These are phyloP conservation scores for Tetragonula clypearis DNA, from an alignment of 1,140 invertebrate species.

Conservation along the genomic window DNA sequence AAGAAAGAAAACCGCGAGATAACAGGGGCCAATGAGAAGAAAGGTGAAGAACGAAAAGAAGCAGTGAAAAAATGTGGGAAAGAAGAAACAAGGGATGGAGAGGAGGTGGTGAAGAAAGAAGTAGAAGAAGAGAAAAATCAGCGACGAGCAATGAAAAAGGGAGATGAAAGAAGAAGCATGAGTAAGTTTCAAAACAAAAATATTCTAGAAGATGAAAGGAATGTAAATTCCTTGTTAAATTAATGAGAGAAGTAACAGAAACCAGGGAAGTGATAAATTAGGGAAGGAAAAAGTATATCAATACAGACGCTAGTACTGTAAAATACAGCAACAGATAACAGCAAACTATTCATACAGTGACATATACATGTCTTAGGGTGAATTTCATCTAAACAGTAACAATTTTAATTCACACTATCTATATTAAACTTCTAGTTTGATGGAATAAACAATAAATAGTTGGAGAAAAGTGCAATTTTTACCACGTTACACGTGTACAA, in stretches of 20 bases:
- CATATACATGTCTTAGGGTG: constrained; percentile 36
- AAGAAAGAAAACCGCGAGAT: neutral
- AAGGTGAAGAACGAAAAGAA: neutral
- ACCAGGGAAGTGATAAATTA: constrained; percentile 61
- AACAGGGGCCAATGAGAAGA: neutral
- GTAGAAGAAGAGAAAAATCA: neutral
- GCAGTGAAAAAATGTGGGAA: neutral
- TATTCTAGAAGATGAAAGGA: neutral
- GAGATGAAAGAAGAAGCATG: neutral
- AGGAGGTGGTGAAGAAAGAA: neutral
- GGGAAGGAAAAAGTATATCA: constrained; percentile 51
- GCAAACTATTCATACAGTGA: constrained; percentile 30
- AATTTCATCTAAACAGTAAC: constrained; percentile 3
- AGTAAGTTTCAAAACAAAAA: constrained; percentile 12
- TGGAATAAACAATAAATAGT: constrained; percentile 10
- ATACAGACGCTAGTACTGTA: constrained; percentile 53
- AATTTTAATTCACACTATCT: constrained; percentile 28
- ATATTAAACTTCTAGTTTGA: constrained; percentile 15
- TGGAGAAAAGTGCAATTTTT: constrained; percentile 56
- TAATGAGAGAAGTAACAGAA: constrained; percentile 42
- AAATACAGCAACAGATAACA: constrained; percentile 30
- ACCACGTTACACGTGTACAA: neutral
- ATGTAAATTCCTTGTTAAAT: neutral
- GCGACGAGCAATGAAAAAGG: neutral
- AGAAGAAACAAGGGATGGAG: neutral